Base-by-base conservation (phyloP, 1,140 invertebrate species). In the Oppia nitens region DNA sequence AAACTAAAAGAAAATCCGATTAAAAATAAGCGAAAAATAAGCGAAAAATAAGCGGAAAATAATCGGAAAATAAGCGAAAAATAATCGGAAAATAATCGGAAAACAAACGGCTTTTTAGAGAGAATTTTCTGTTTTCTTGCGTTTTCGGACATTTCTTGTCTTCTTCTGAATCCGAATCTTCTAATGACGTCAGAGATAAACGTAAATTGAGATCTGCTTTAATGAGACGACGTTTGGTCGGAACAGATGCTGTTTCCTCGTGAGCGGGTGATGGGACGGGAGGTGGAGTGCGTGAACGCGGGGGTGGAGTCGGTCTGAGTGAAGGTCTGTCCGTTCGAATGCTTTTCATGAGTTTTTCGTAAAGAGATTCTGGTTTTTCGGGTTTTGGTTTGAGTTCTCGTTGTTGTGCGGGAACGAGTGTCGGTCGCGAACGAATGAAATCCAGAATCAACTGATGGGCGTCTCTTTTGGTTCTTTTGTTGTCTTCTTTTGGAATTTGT, bases 371-470 rank as follows among this genome's bases (percentile, higher is more conserved):
- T 57, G 79, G 77, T 49, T 79, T 77, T 32, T 79, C 77, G 14
- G 80, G 75, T 6, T 81, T 78, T 12, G 85, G 82, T 27, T 71
- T 71, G 64, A 95, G 69, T 70, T 88, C 83, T 53, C 91, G 78
- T 59, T 93, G 87, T 6, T 86, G 85, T 74, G 89, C 91, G 78
- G 91, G 92, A 75, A 83, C 85, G 17, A 97, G 78, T 60, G 89
- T 88, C 27, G 92, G 92, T 69, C 91, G 78, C 66, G 89, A 93
- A 68, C 91, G 78, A 67, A 97, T 96, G 74, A 95, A 96, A 70
- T 97, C 90, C 63, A 96, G 78, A 68, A 97, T 95, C 68, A 94
- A 80, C 48, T 85, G 86, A 69, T 93, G 89, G 9, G 91, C 89
- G 74, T 95, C 89, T 74, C 92, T 92, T 69, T 87, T 90, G 25